These are phyloP conservation scores for Odontophorus gujanensis DNA, from an alignment of 2,113 vertebrate species.

Conservation along the genomic window DNA sequence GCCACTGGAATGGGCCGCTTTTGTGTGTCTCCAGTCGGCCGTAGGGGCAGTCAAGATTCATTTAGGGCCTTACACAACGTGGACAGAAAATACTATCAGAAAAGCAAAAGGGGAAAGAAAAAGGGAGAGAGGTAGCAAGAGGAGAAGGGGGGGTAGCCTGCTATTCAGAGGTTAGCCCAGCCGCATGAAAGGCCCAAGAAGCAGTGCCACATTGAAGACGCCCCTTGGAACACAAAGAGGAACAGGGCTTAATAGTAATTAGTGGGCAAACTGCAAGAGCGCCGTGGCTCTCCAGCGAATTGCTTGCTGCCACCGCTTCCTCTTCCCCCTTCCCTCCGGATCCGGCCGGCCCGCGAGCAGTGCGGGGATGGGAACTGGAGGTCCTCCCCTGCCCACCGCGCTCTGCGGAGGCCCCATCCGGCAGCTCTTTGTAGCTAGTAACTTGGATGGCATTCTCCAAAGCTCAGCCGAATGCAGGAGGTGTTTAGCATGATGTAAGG, in stretches of 20 bases:
- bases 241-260: conserved; percentile 80
- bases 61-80: conserved; percentile 89
- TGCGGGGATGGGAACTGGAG: neutral
- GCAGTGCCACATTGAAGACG: conserved; percentile 70
- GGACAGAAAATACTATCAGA: conserved; percentile 88
- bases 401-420: conserved; percentile 16
- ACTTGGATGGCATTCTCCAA: conserved; percentile 64
- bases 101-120: conserved; percentile 82
- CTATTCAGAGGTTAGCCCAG: conserved; percentile 77
- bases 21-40: conserved; percentile 94
- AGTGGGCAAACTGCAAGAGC: conserved; percentile 81
- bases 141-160: conserved; percentile 7
- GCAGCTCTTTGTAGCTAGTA: conserved; percentile 67
- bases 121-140: conserved; percentile 16
- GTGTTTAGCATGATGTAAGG: neutral
- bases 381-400: neutral
- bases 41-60: conserved; percentile 95
- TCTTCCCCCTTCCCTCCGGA: conserved; percentile 35
- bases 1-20: conserved; percentile 85
- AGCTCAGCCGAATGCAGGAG: conserved; percentile 34
- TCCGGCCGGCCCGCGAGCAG: neutral
- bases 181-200: conserved; percentile 77
- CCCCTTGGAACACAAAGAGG: conserved; percentile 75
- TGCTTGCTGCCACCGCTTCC: conserved; percentile 51
- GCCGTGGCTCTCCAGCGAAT: conserved; percentile 70